These are phyloP conservation scores for Columba janthina DNA, from an alignment of 2,113 vertebrate genomes.

Conservation along the genomic window DNA sequence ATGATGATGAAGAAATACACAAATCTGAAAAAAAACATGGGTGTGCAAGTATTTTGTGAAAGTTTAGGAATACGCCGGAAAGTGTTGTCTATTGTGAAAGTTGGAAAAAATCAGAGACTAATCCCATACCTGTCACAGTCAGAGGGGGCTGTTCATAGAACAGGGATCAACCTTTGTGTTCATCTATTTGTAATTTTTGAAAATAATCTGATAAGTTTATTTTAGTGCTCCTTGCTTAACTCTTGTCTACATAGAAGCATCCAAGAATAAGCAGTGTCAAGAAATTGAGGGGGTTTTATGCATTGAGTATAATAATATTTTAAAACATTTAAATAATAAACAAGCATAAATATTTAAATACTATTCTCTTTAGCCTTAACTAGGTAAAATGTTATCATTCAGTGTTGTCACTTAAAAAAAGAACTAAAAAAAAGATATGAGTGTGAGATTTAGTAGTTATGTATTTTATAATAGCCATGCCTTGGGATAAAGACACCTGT, in stretches of 20 bases:
- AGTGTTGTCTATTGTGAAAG: background rate
- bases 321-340: background rate
- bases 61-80: background rate
- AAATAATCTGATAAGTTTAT: background rate
- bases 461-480: background rate
- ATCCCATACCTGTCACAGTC: background rate
- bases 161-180: background rate
- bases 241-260: background rate
- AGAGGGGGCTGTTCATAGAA: background rate
- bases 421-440: background rate
- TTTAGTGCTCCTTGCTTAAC: background rate
- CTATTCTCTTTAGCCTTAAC: background rate
- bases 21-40: background rate
- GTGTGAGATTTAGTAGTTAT: background rate
- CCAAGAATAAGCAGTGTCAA: constrained; percentile 40
- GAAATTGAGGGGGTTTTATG: background rate
- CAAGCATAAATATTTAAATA: background rate
- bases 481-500: constrained; percentile 59
- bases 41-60: background rate
- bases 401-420: background rate
- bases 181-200: background rate
- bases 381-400: background rate
- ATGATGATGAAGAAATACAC: background rate
- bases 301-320: background rate
- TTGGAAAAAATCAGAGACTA: background rate